These are phyloP conservation scores for Caenorhabditis plicata DNA, from an alignment of 2,888 invertebrate species.

Conservation along the genomic window DNA sequence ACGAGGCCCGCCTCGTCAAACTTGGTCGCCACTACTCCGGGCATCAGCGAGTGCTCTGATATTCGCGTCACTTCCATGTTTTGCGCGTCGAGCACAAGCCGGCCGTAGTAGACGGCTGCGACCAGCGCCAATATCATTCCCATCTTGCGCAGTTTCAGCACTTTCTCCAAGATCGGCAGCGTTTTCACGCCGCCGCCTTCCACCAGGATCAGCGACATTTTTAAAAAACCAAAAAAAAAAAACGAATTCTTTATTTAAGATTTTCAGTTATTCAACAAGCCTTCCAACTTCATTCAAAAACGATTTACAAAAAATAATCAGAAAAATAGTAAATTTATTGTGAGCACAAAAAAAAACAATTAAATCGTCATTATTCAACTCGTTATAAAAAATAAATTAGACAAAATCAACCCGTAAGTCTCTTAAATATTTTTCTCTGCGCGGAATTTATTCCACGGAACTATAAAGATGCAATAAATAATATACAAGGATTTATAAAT, in stretches of 20 bases:
- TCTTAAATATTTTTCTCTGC: no score
- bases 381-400: background rate
- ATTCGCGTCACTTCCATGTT: slow-evolving; percentile 37
- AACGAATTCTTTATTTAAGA: background rate
- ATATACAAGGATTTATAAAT: no score
- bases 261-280: background rate
- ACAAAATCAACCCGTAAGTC: no score
- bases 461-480: no score
- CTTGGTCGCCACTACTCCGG: slow-evolving; percentile 37
- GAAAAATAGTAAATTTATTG: background rate
- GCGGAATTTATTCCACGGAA: no score
- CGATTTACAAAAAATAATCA: background rate
- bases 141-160: slow-evolving; percentile 12
- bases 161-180: slow-evolving; percentile 8
- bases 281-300: background rate
- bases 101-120: slow-evolving; percentile 8
- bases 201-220: background rate
- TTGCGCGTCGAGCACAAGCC: slow-evolving; percentile 8
- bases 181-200: slow-evolving; percentile 12
- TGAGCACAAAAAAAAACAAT: background rate
- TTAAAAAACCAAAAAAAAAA: background rate
- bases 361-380: background rate
- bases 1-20: slow-evolving; percentile 33
- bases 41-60: slow-evolving; percentile 50
- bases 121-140: slow-evolving; percentile 5